Percentiles rank a stretch among this genome's conserved stretches.
These are phyloP conservation scores for Hesperia comma DNA, from an alignment of 2,888 invertebrate genomes.

Conservation along the genomic window DNA sequence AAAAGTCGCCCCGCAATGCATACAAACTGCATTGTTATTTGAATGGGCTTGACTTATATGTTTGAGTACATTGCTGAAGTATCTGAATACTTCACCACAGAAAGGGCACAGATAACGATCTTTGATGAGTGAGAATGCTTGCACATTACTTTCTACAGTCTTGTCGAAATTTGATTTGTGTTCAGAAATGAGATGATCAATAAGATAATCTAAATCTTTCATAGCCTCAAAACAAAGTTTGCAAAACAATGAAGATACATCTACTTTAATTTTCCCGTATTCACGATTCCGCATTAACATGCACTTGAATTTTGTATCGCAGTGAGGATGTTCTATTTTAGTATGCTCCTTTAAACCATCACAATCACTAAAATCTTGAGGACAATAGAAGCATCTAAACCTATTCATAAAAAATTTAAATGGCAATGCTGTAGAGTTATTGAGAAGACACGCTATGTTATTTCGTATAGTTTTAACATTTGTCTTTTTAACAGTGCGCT, in stretches of 20 bases:
- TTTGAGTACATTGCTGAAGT: conserved; percentile 50
- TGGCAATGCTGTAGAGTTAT: conserved; percentile 53
- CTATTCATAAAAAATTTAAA: conserved; percentile 56
- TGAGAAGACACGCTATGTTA: conserved; percentile 48
- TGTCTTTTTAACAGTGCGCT: conserved; percentile 46
- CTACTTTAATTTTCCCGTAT: conserved; percentile 49
- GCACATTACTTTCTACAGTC: conserved; percentile 44
- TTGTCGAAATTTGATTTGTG: conserved; percentile 50
- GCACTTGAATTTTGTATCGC: conserved; percentile 45
- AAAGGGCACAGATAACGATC: conserved; percentile 49
- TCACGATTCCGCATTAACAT: conserved; percentile 48
- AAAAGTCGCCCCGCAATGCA: conserved; percentile 50
- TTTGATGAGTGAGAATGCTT: conserved; percentile 49
- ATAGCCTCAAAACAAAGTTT: conserved; percentile 48
- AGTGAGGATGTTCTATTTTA: conserved; percentile 42
- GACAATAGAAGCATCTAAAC: conserved; percentile 57
- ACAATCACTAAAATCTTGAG: conserved; percentile 49
- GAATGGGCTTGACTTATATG: conserved; percentile 52
- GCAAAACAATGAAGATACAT: conserved; percentile 50
- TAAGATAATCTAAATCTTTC: conserved; percentile 43
- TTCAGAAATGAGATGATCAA: conserved; percentile 48
- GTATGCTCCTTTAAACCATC: conserved; percentile 49
- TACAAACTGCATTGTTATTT: conserved; percentile 50
- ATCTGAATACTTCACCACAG: conserved; percentile 47
- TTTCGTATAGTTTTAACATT: conserved; percentile 58